These are phyloP conservation scores for Dicrurus megarhynchus DNA, from an alignment of 2,113 vertebrate species.

Conservation along the genomic window DNA sequence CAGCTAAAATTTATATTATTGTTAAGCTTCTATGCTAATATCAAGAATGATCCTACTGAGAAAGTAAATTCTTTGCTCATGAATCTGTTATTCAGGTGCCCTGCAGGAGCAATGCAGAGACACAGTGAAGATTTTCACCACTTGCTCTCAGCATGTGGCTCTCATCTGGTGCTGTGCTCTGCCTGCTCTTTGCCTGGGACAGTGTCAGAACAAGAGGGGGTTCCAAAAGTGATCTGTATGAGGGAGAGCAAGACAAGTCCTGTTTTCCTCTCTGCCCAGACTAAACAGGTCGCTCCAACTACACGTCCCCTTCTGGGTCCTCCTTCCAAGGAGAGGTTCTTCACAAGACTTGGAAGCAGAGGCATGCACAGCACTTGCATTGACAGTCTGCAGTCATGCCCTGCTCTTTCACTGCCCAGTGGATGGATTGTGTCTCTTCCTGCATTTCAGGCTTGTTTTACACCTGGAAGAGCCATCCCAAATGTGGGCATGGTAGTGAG, in stretches of 20 bases:
- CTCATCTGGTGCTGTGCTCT: not conserved
- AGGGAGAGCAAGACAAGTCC: not conserved
- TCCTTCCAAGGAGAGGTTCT: not conserved
- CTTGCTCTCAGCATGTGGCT: not conserved
- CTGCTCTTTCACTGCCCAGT: not conserved
- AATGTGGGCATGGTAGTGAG: not conserved
- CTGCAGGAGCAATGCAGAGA: not conserved
- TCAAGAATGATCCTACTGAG: not conserved
- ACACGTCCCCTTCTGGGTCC: not conserved
- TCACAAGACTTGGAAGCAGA: not conserved
- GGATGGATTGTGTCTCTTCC: not conserved
- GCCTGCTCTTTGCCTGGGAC: not conserved
- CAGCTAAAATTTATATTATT: not conserved
- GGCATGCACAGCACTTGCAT: not conserved
- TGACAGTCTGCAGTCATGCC: not conserved
- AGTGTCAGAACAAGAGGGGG: not conserved
- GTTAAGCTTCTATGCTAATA: not conserved
- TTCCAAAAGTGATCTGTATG: not conserved
- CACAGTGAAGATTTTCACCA: not conserved
- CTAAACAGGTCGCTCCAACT: not conserved
- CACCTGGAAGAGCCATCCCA: not conserved
- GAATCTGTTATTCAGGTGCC: slow-evolving; percentile 11
- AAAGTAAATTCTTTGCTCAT: not conserved
- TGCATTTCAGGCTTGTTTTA: not conserved
- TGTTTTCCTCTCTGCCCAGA: not conserved